These are phyloP conservation scores for Plebejus melissa DNA, from an alignment of 2,888 invertebrate genomes.

Conservation along the genomic window DNA sequence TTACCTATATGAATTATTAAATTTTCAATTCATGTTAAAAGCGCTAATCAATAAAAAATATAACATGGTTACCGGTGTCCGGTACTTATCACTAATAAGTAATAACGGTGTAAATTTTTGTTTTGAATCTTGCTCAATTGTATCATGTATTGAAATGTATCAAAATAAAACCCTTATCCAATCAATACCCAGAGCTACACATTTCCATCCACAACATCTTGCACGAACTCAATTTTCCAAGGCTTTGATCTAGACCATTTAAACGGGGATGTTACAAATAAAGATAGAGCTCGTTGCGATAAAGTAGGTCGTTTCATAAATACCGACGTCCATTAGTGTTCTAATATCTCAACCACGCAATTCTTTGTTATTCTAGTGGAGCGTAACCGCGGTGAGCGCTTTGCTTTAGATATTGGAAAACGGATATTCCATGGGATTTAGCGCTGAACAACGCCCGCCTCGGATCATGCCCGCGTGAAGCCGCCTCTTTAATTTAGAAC, in stretches of 20 bases:
- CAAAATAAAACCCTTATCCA: not conserved
- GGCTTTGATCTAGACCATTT: conserved; percentile 26
- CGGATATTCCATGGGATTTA: conserved; percentile 69
- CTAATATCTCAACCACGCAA: conserved; percentile 67
- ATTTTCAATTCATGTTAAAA: no score
- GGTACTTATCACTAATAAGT: no score
- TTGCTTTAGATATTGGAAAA: conserved; percentile 74
- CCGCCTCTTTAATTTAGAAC: conserved; percentile 32
- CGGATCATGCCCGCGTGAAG: conserved; percentile 34
- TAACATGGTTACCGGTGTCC: no score
- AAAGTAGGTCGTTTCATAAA: conserved; percentile 59
- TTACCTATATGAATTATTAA: no score
- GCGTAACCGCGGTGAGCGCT: conserved; percentile 58
- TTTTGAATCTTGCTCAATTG: not conserved
- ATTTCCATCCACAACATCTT: conserved; percentile 9
- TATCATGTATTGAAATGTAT: not conserved
- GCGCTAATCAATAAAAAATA: no score
- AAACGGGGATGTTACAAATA: conserved; percentile 34
- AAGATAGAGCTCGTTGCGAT: conserved; percentile 40
- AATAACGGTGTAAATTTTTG: no score
- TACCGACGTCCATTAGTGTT: conserved; percentile 67
- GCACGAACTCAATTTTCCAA: conserved; percentile 25
- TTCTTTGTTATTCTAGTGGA: conserved; percentile 73
- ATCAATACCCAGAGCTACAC: not conserved
- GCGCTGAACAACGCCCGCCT: conserved; percentile 45